A percentile compares a stretch with the other conserved stretches of the same genome.
Evolutionary conservation across 2,113 vertebrate genomes (phyloP).

Genomic region (Accipiter virgatus): DNA sequence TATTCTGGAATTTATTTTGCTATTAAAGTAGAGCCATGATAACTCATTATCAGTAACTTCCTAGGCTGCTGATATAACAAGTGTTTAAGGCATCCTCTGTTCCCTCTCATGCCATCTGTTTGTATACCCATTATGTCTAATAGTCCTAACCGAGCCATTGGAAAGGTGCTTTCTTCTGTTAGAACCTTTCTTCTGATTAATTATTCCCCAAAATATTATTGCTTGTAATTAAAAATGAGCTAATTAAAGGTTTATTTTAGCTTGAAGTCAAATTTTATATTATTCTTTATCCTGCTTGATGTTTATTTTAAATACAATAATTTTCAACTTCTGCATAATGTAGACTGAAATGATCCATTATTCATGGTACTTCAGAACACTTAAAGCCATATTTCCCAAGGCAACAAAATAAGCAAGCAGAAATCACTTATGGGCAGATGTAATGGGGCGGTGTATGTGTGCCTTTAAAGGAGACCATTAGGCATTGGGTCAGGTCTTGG

Average conservation of each 20-base stretch:
- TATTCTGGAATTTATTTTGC: background rate
- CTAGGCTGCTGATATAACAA: background rate
- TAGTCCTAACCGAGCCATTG: background rate
- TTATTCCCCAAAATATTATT: background rate
- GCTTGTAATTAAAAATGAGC: background rate
- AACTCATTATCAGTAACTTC: background rate
- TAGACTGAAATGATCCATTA: background rate
- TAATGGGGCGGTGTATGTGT: background rate
- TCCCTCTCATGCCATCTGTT: constrained; percentile 11
- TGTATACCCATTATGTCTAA: background rate
- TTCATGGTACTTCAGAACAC: background rate
- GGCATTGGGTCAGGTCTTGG: constrained; percentile 12
- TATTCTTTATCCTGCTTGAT: background rate
- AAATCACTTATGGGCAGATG: background rate
- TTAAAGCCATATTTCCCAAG: background rate
- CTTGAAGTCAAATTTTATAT: background rate
- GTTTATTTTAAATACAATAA: too few relatives aligned
- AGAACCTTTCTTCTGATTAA: background rate
- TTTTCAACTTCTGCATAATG: background rate
- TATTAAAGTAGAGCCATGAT: background rate
- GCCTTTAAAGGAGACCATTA: background rate
- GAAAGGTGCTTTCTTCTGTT: background rate
- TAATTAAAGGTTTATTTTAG: background rate
- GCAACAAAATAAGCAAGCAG: background rate
- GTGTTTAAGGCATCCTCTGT: background rate